Evolutionary conservation across 2,797 vertebrate genomes (phyloP).

Genomic region (Picus viridis): DNA sequence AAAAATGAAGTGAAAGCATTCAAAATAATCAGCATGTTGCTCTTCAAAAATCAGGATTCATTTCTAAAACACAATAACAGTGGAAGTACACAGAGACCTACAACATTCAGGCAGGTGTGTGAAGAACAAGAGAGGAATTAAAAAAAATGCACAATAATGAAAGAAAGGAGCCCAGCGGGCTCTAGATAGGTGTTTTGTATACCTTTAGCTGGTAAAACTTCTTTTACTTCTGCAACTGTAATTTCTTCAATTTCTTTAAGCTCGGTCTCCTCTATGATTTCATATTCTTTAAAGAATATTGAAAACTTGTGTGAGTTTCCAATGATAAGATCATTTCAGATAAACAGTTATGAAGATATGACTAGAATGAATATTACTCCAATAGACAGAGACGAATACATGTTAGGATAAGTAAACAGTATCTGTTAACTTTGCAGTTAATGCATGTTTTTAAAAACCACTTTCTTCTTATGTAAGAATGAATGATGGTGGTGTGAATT

Average conservation of each 20-base stretch:
- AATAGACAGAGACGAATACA: constrained; percentile 3
- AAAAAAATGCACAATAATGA: constrained; percentile 9
- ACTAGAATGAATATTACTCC: constrained; percentile 17
- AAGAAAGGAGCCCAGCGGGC: background rate
- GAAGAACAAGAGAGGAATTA: constrained; percentile 34
- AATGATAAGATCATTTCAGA: constrained; percentile 6
- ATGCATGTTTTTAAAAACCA: background rate
- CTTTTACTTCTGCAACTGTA: constrained; percentile 70
- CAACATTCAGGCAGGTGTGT: background rate
- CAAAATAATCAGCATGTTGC: background rate
- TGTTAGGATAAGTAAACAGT: background rate
- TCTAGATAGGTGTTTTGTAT: constrained; percentile 32
- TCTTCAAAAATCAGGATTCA: background rate
- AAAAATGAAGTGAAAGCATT: background rate
- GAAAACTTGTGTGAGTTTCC: constrained; percentile 62
- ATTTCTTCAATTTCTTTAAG: constrained; percentile 70
- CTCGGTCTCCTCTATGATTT: constrained; percentile 71
- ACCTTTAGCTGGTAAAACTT: constrained; percentile 74
- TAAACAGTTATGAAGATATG: constrained; percentile 14
- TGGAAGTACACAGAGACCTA: background rate
- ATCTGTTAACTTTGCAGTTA: background rate
- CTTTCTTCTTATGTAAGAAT: background rate
- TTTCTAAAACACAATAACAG: background rate
- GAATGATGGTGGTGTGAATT: background rate
- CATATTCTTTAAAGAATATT: constrained; percentile 81